Evolutionary conservation across 2,888 invertebrate species (phyloP), one percentile per base, ranked within the genome.

Genomic region (Gryllus longicercus): DNA sequence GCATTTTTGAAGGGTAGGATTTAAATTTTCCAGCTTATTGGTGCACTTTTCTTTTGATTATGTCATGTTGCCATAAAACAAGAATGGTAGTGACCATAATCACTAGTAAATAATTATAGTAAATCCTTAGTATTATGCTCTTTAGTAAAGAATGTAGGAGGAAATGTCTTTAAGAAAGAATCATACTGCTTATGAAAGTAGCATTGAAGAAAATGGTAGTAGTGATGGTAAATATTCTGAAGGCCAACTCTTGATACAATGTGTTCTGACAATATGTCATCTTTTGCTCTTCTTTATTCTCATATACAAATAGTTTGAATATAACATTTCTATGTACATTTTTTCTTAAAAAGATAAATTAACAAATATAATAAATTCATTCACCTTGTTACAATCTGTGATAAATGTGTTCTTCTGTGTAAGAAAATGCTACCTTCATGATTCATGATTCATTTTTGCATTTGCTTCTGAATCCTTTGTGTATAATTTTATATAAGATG

Each of bases 401-500:
- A 63, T 63, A 63, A 18, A 63, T 63, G 63, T 63, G 63, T 63
- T 63, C 63, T 63, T 63, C n/a, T n/a, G n/a, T 63, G n/a, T 18
- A 14, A 63, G n/a, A 14, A 63, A n/a, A 63, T 63, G 63, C 63
- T 63, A 18, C 63, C 14, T 18, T 63, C 63, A 63, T 63, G 63
- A 63, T 18, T 18, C 38, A 18, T 63, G 63, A 63, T 63, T 63
- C 63, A 63, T 63, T 63, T 38, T n/a, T 63, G n/a, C n/a, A 63
- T 63, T 63, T 63, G n/a, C 63, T 63, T 63, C 63, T 63, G 63
- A 63, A n/a, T 63, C 14, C 63, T 14, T n/a, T 18, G n/a, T 63
- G 63, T 63, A 63, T 63, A 63, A 63, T 63, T 63, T n/a, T 63
- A 63, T 63, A 63, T 63, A 63, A 63, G 63, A 63, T 63, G n/a